Conservation (phyloP, 2,797 vertebrate genomes). For the Trachurus trachurus region DNA sequence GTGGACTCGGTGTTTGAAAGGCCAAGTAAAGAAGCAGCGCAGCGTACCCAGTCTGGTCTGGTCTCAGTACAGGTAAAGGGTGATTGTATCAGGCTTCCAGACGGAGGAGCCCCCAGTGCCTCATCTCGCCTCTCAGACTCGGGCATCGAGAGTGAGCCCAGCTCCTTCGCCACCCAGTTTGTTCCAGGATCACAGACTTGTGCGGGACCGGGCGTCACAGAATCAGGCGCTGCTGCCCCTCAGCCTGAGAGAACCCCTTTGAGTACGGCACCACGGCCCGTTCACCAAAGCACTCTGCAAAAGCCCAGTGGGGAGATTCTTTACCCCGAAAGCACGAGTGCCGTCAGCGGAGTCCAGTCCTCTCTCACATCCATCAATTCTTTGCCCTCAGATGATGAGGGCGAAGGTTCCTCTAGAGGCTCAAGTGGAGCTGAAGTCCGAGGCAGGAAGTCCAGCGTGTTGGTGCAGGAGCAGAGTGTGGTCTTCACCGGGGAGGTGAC, state of each 20-base stretch:
- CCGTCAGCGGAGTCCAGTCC: slow-evolving; percentile 95
- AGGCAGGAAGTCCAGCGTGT: slow-evolving; percentile 84
- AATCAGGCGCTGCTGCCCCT: slow-evolving; percentile 71
- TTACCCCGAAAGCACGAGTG: slow-evolving; percentile 92
- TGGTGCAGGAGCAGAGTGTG: slow-evolving; percentile 89
- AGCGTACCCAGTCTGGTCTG: slow-evolving; percentile 70
- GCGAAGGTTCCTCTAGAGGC: slow-evolving; percentile 88
- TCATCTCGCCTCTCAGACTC: slow-evolving; percentile 98
- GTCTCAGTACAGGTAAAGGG: slow-evolving; percentile 80
- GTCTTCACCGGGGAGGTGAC: slow-evolving; percentile 86
- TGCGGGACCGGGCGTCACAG: slow-evolving; percentile 74
- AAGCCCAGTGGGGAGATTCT: slow-evolving; percentile 86
- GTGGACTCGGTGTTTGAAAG: slow-evolving; percentile 83
- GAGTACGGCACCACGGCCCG: slow-evolving; percentile 67
- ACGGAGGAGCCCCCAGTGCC: slow-evolving; percentile 79
- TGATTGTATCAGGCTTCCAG: slow-evolving; percentile 85
- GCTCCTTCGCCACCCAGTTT: slow-evolving; percentile 92
- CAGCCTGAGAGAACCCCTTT: slow-evolving; percentile 83
- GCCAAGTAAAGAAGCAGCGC: slow-evolving; percentile 63
- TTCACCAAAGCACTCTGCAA: slow-evolving; percentile 84
- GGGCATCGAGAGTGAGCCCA: slow-evolving; percentile 96
- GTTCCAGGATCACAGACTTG: slow-evolving; percentile 85
- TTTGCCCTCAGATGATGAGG: slow-evolving; percentile 95
- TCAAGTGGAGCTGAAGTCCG: slow-evolving; percentile 69
- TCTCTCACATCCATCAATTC: slow-evolving; percentile 99